Conservation (phyloP, 1,140 invertebrate genomes). For the Macrostomum lignano region DNA sequence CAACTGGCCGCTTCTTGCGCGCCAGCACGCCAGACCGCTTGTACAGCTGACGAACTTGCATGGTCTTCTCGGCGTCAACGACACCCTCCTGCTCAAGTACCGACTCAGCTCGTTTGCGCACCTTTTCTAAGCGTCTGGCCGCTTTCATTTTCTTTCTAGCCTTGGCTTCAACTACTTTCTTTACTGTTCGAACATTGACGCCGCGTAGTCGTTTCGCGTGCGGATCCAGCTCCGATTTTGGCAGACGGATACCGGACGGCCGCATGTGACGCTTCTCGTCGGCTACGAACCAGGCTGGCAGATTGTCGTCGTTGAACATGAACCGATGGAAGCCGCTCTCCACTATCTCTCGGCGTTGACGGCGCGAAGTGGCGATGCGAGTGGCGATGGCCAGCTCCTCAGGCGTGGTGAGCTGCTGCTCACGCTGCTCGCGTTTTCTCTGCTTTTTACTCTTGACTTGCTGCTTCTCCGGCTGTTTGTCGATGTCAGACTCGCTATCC, state of each 20-base stretch:
- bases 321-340: conserved; percentile 11
- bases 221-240: conserved; percentile 30
- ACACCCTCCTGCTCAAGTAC: conserved; percentile 67
- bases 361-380: no score
- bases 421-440: no score
- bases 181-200: conserved; percentile 69
- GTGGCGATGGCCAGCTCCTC: no score
- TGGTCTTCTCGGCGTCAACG: conserved; percentile 58
- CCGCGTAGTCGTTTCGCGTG: not conserved
- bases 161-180: conserved; percentile 91
- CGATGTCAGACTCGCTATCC: no score
- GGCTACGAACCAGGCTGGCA: conserved; percentile 79
- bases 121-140: conserved; percentile 53
- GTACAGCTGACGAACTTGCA: conserved; percentile 67
- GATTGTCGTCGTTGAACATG: conserved; percentile 37
- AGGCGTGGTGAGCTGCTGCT: no score
- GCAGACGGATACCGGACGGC: conserved; percentile 44
- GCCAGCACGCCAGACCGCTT: conserved; percentile 49
- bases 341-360: conserved; percentile 21
- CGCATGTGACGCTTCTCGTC: conserved; percentile 76
- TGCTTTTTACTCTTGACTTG: no score
- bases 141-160: conserved; percentile 62
- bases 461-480: no score
- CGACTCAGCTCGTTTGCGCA: conserved; percentile 71
- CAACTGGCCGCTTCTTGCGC: conserved; percentile 24